Base-by-base conservation (phyloP, 2,888 invertebrate genomes). In the Himalopsyche tibetana region DNA sequence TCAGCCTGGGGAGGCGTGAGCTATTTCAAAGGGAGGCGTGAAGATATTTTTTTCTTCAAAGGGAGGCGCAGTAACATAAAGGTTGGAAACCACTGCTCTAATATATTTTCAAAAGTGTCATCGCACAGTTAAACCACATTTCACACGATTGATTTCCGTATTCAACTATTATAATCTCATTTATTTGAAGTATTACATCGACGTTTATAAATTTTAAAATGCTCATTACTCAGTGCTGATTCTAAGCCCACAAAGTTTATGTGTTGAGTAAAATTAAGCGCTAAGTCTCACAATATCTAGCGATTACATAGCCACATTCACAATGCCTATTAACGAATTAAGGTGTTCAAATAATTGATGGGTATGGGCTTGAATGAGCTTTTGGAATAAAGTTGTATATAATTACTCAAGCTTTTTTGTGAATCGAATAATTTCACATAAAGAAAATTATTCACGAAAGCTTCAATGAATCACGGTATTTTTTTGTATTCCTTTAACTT, bases 191-290 rank as follows among this genome's bases (percentile, higher is more conserved):
- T 15, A 51, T 51, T 2, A 51, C 12, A 15, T 15, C 51, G 4
- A 51, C 15, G 3, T 51, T 51, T 3, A 15, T 51, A 4, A 15
- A 51, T 15, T 51, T 51, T 4, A 63, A 63, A 19, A 63, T 63
- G 63, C 19, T 9, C 9, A 28, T 63, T 63, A 63, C 63, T 19
- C 2, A 1, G 63, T 63, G 63, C 63, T 63, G 19, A 63, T 63
- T 19, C 63, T 63, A 19, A 63, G 3, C 5, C 63, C 28, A 63
- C 28, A 9, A 63, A 19, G 63, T 63, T 63, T 63, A 63, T 63
- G 63, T 63, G 63, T 63, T 63, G 63, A 63, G 63, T 63, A 63
- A 63, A 63, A 63, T 63, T 63, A 63, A 63, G 63, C 63, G 63
- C 63, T 63, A 63, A 63, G 63, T 63, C 63, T 63, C 28, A 63